Percentiles rank a stretch among this genome's conserved stretches.
Evolutionary conservation across 2,113 vertebrate genomes (phyloP).

Genomic region (Euleptes europaea): DNA sequence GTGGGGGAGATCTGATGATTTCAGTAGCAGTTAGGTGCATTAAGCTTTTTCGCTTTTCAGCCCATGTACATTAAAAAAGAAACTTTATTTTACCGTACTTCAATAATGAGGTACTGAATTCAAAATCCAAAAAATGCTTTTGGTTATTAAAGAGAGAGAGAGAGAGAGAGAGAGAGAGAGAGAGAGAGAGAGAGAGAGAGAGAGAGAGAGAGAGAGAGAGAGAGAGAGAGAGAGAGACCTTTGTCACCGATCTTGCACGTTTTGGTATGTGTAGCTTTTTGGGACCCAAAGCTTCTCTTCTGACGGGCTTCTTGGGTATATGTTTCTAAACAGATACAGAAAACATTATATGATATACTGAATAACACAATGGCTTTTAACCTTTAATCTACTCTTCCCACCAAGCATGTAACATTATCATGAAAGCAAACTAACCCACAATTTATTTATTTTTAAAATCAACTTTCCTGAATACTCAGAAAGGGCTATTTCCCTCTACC

Average conservation of each 20-base stretch:
- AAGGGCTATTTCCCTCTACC: not conserved
- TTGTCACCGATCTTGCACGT: not conserved
- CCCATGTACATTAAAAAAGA: not conserved
- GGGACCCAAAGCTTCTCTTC: not conserved
- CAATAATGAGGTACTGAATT: rapidly evolving
- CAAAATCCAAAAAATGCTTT: not conserved
- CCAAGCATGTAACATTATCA: too few relatives aligned
- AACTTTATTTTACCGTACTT: not conserved
- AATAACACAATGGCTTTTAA: not conserved
- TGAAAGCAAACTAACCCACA: too few relatives aligned
- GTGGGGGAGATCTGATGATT: too few relatives aligned
- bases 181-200: not conserved
- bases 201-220: not conserved
- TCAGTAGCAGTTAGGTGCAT: too few relatives aligned
- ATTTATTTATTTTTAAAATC: too few relatives aligned
- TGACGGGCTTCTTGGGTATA: slow-evolving; percentile 10
- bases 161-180: not conserved
- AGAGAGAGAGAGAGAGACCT: not conserved
- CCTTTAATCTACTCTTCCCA: too few relatives aligned
- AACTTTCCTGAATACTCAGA: not conserved
- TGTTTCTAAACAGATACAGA: not conserved
- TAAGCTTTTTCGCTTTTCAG: not conserved
- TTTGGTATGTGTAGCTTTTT: slow-evolving; percentile 13
- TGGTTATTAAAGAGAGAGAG: not conserved
- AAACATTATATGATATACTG: not conserved